phyloP scores from a whole-genome alignment of 2,888 invertebrate species.

The Hecatera dysodea region DNA sequence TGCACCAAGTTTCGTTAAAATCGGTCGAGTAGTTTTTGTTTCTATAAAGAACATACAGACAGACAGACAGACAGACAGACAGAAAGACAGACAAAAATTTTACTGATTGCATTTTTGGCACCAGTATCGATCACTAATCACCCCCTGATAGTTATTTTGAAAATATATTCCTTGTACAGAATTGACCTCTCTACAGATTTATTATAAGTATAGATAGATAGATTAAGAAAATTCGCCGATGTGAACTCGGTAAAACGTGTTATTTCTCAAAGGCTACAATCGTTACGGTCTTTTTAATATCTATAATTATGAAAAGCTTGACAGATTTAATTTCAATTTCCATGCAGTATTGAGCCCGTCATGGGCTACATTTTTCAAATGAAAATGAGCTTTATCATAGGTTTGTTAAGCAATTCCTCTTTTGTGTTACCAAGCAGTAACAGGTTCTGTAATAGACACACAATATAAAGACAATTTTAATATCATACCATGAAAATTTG shows the following conservation, averaged over 20 bases:
- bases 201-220: no score
- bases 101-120: no score
- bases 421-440: slow-evolving; percentile 16
- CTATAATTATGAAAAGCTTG: slow-evolving; percentile 26
- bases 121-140: no score
- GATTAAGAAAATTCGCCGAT: neutral
- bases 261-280: slow-evolving; percentile 16
- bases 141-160: no score
- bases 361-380: no score
- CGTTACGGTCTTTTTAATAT: slow-evolving; percentile 15
- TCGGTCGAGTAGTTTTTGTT: no score
- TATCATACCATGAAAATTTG: slow-evolving; percentile 16
- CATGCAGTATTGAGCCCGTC: slow-evolving; percentile 4
- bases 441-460: neutral
- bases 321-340: slow-evolving; percentile 23
- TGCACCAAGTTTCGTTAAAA: no score
- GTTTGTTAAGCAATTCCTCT: slow-evolving; percentile 5
- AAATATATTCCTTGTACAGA: no score
- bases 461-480: slow-evolving; percentile 34
- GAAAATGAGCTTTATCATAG: slow-evolving; percentile 5
- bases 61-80: no score
- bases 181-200: no score
- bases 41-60: no score
- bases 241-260: neutral
- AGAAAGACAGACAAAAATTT: no score